A percentile compares a stretch with the other conserved stretches of the same genome.
Conservation (phyloP, 2,888 invertebrate genomes). For the Euphydryas editha region DNA sequence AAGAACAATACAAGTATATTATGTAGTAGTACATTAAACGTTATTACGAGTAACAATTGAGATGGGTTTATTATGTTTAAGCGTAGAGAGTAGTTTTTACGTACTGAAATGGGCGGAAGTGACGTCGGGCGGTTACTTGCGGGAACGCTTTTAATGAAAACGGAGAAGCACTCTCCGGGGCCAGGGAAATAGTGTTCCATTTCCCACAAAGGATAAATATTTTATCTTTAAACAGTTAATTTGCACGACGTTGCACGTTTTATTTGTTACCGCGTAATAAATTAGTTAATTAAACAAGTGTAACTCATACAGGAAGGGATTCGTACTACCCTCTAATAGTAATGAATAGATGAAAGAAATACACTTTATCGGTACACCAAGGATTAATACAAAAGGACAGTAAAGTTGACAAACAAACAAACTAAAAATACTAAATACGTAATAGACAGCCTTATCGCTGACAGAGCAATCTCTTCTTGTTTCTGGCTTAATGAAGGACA, state of each 20-base stretch:
- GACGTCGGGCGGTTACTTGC: constrained; percentile 43
- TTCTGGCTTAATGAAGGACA: too few species aligned
- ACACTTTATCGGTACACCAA: too few species aligned
- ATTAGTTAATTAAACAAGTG: neutral
- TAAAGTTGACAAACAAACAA: too few species aligned
- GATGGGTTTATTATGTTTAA: constrained; percentile 36
- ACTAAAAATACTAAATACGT: too few species aligned
- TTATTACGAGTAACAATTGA: constrained; percentile 4
- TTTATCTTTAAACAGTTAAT: constrained; percentile 12
- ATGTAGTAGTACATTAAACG: neutral
- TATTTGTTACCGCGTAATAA: constrained; percentile 5
- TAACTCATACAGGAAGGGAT: too few species aligned
- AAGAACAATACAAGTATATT: neutral
- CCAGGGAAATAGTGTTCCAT: constrained; percentile 33
- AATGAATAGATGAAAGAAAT: too few species aligned
- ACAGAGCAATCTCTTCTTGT: too few species aligned
- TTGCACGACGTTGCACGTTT: constrained; percentile 15
- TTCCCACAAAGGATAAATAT: constrained; percentile 11
- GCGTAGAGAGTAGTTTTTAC: constrained; percentile 34
- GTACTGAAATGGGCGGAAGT: constrained; percentile 45
- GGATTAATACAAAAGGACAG: too few species aligned
- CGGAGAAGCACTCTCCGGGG: constrained; percentile 47
- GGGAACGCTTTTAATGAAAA: constrained; percentile 53
- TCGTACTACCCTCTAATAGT: too few species aligned
- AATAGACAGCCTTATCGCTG: too few species aligned